These are phyloP conservation scores for Actinemys pallida DNA, from an alignment of 2,113 vertebrate species.

Conservation along the genomic window DNA sequence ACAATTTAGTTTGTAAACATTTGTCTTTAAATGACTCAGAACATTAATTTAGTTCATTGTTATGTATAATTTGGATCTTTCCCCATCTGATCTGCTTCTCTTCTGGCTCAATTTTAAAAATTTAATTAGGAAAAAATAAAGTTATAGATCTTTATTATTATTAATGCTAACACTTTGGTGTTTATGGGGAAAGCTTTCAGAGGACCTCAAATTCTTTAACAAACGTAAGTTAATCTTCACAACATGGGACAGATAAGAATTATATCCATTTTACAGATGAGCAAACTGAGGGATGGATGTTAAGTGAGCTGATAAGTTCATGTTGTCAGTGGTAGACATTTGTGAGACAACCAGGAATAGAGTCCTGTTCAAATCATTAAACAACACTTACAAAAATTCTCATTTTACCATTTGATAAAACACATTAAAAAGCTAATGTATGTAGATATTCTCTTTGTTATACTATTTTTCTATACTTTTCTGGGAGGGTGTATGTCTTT, in stretches of 20 bases:
- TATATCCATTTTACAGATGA: not conserved
- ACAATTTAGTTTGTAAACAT: constrained; percentile 1
- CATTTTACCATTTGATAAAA: not conserved
- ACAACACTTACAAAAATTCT: not conserved
- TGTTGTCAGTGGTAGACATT: not conserved
- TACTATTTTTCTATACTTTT: not conserved
- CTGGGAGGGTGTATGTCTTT: not conserved
- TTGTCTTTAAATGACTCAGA: constrained; percentile 30
- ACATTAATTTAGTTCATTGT: constrained; percentile 12
- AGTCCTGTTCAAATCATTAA: not conserved
- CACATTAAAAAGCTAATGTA: not conserved
- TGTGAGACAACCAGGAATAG: not conserved
- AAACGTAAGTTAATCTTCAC: not conserved
- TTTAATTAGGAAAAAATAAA: not conserved
- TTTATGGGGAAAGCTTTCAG: not conserved
- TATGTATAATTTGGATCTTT: not conserved
- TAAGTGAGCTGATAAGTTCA: not conserved
- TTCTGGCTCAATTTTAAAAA: not conserved
- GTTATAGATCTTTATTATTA: not conserved
- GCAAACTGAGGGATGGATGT: not conserved
- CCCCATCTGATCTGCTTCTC: not conserved
- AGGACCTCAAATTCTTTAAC: not conserved
- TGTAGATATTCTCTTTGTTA: not conserved
- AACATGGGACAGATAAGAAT: not conserved
- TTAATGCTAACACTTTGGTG: not conserved